Conservation (phyloP, 2,797 vertebrate species). For the Micrastur ruficollis region DNA sequence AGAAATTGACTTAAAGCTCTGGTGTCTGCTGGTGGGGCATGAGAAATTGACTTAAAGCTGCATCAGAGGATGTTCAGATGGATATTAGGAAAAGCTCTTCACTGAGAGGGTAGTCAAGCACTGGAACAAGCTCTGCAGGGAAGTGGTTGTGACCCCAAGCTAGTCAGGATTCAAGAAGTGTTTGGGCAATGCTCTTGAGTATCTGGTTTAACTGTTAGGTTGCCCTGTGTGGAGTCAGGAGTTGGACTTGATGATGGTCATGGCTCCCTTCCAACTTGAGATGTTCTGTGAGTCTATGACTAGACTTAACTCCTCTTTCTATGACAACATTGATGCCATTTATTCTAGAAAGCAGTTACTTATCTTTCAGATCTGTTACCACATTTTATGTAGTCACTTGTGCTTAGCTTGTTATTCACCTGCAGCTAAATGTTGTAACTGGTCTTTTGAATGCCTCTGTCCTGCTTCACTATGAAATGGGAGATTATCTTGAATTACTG, state of each 20-base stretch:
- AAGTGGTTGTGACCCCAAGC: accelerated
- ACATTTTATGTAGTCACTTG: not conserved
- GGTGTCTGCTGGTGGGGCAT: not conserved
- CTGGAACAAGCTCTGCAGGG: not conserved
- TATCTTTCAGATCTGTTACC: not conserved
- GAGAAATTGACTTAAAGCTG: not conserved
- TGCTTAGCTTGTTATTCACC: not conserved
- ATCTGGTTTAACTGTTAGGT: not conserved
- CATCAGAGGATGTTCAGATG: not conserved
- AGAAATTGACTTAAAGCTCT: not conserved
- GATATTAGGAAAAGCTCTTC: not conserved
- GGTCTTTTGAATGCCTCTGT: not conserved
- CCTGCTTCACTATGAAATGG: not conserved
- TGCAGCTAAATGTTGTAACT: not conserved
- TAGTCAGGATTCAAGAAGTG: not conserved
- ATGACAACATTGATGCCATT: not conserved
- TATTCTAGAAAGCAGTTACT: not conserved
- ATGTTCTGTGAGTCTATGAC: not conserved
- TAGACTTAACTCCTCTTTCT: not conserved
- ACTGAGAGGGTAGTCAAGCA: not conserved
- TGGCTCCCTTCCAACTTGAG: not conserved
- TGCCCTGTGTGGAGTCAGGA: not conserved
- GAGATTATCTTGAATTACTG: not conserved
- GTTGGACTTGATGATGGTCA: not conserved
- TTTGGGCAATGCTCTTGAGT: not conserved